Conservation (phyloP, 2,797 vertebrate genomes). For the Poecilia gillii region DNA sequence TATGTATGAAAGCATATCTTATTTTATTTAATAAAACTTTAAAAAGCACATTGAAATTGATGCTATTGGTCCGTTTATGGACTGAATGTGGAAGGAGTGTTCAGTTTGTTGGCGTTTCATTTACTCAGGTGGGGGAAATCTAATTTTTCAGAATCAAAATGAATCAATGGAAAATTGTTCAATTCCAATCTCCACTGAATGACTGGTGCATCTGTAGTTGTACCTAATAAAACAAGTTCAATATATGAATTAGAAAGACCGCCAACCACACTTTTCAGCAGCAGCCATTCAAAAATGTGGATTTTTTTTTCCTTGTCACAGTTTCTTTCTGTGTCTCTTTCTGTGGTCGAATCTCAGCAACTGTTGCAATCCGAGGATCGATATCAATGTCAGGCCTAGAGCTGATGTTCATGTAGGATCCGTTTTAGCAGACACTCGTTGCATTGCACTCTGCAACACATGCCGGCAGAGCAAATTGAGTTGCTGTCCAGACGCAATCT, state of each 20-base stretch:
- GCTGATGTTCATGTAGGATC: slow-evolving; percentile 49
- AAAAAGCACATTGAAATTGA: not conserved
- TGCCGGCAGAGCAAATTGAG: slow-evolving; percentile 59
- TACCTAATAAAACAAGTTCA: not conserved
- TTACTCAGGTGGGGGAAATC: not conserved
- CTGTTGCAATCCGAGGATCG: slow-evolving; percentile 58
- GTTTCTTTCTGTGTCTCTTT: slow-evolving; percentile 11
- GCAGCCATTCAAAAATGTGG: not conserved
- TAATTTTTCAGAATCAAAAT: not conserved
- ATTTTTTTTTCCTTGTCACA: not conserved
- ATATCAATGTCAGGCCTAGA: slow-evolving; percentile 65
- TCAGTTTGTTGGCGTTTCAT: not conserved
- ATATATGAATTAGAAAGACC: not conserved
- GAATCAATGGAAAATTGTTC: not conserved
- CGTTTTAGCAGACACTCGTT: slow-evolving; percentile 53
- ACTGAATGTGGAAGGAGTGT: not conserved
- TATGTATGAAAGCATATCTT: not conserved
- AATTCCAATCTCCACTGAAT: not conserved
- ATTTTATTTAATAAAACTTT: not conserved
- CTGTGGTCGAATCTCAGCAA: slow-evolving; percentile 37
- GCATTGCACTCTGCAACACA: slow-evolving; percentile 54
- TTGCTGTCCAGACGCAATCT: slow-evolving; percentile 67
- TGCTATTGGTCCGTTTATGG: not conserved
- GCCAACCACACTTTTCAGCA: slow-evolving; percentile 4
- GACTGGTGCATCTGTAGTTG: not conserved